These are phyloP conservation scores for Saturnia pavonia DNA, from an alignment of 2,888 invertebrate genomes.

Conservation along the genomic window DNA sequence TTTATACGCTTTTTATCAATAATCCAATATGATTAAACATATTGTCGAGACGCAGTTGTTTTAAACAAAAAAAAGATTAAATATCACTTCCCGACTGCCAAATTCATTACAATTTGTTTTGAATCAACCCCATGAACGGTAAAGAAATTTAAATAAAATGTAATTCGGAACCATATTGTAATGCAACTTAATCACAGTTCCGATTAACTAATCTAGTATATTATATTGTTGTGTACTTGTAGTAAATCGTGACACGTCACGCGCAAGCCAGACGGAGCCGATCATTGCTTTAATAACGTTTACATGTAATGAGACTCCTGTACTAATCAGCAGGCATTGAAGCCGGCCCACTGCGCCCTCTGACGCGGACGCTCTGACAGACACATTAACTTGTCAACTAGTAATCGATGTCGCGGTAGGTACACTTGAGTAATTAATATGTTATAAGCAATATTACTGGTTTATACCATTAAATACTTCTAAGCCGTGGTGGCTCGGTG, in stretches of 20 bases:
- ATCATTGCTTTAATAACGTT: slow-evolving; percentile 13
- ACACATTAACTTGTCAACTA: slow-evolving; percentile 49
- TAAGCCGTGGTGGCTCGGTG: no score
- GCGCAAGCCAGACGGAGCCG: neutral
- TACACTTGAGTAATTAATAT: slow-evolving; percentile 8
- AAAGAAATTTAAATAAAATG: neutral
- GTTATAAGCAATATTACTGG: neutral
- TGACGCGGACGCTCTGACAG: slow-evolving; percentile 35
- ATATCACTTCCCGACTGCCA: no score
- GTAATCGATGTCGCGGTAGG: slow-evolving; percentile 33
- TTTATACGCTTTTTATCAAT: no score
- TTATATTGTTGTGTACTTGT: neutral
- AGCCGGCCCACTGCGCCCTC: slow-evolving; percentile 32
- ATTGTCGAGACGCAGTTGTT: no score
- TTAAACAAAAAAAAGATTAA: no score
- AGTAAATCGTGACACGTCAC: neutral
- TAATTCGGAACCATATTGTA: neutral
- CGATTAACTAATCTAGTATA: neutral
- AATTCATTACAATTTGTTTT: no score
- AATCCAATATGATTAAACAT: no score
- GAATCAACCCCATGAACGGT: no score
- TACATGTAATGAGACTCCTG: slow-evolving; percentile 43
- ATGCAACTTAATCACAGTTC: neutral
- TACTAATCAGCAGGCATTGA: slow-evolving; percentile 44
- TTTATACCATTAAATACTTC: no score